Base-by-base conservation (phyloP, 2,113 vertebrate genomes). In the Amblyornis subalaris region DNA sequence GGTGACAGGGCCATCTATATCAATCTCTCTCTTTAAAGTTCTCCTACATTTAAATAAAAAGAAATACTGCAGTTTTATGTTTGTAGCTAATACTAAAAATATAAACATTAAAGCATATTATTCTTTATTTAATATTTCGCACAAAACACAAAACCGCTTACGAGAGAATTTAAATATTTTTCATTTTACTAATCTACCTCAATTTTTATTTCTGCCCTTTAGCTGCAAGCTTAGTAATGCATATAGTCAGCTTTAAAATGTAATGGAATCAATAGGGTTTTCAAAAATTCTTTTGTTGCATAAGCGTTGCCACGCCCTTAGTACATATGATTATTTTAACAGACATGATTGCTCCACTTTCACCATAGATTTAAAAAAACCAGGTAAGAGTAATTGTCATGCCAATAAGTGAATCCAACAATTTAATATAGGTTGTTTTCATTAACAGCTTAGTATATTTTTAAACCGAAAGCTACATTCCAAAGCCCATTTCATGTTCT, bases 281-380 rank as follows among this genome's bases (percentile, higher is more conserved):
- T 97, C 85, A 96, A 97, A 97, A 98, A 96, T 94, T 97, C 94
- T 97, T 98, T 98, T 98, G 97, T 98, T 98, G 96, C 96, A 96
- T 95, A 97, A 96, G 95, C 96, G 97, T 97, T 96, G 98, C 98
- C 98, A 98, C 98, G 96, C 98, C 98, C 97, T 96, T 96, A 76
- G 94, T 91, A 97, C 94, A 94, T 92, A 96, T 96, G 93, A 95
- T 96, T 97, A 97, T 97, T 97, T 90, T 95, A 94, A 77, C 66
- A 96, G 95, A 93, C 92, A 72, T 82, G 95, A 95, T 73, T 93
- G 97, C 82, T 94, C 94, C 81, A 96, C 70, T 96, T 96, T 92
- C 94, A 94, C 60, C 95, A 72, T 1, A 96, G 83, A 83, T 91
- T 88, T 22, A 4, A 93, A 95, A 36, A 53, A 66, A 88, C 2